Evolutionary conservation across 2,797 vertebrate genomes (phyloP).

Genomic region (Pseudocheirus occidentalis): DNA sequence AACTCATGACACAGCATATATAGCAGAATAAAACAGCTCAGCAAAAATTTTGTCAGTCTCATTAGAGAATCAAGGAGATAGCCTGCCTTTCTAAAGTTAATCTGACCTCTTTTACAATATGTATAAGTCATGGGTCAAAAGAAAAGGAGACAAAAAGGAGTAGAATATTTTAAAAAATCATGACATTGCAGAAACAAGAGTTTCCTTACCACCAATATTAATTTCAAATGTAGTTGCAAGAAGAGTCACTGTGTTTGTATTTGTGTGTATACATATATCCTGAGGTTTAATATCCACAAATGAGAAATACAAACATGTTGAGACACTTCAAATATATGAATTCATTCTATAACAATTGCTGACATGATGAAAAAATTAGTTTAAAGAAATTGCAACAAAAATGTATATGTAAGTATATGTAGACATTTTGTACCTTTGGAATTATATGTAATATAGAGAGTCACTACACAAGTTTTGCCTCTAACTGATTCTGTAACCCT

Average conservation of each 20-base stretch:
- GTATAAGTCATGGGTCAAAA: neutral
- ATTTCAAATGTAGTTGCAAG: constrained; percentile 15
- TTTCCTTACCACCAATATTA: constrained; percentile 52
- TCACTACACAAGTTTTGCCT: neutral
- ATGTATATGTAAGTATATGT: too few species aligned
- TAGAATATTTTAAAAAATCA: constrained; percentile 20
- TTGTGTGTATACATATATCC: constrained; percentile 48
- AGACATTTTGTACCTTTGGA: too few species aligned
- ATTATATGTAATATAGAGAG: too few species aligned
- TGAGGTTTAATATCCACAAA: constrained; percentile 47
- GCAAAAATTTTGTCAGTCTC: neutral
- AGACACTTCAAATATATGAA: neutral
- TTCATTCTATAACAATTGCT: neutral
- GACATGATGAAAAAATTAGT: neutral
- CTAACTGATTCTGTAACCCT: neutral
- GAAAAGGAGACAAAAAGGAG: neutral
- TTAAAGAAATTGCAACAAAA: too few species aligned
- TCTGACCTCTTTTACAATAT: neutral
- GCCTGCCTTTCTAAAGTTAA: neutral
- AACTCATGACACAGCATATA: neutral
- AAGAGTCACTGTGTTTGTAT: constrained; percentile 47
- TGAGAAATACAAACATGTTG: constrained; percentile 50
- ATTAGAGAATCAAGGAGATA: neutral
- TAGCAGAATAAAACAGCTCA: constrained; percentile 4
- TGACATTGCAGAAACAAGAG: constrained; percentile 28